Base-by-base conservation (phyloP, 1,140 invertebrate genomes). In the Zaprionus gabonicus region DNA sequence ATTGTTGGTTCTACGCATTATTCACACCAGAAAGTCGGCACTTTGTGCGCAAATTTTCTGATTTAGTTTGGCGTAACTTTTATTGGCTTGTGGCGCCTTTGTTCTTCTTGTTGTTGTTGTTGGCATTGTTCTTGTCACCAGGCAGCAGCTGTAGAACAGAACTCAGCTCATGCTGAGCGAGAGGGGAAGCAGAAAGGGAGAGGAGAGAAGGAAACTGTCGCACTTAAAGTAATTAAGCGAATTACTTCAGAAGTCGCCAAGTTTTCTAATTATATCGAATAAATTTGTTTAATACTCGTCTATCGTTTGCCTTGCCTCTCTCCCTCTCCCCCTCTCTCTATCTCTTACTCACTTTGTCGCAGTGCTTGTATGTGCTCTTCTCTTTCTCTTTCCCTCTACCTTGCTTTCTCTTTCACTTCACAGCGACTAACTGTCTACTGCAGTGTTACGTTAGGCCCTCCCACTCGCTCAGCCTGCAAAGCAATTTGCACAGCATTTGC, bases 231-330 rank as follows among this genome's bases (percentile, higher is more conserved):
- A 91, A 91, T 91, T 91, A 91, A 84, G 83, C 78, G 83, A 81
- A 87, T 91, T 87, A 91, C 81, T 91, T 91, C 78, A 91, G 80
- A 91, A 91, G 87, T 91, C 87, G 83, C 87, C 87, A 91, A 91
- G 87, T 91, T 91, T 88, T 83, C 87, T 91, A 87, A 91, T 91
- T 91, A 91, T 91, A 91, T 91, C 81, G 82, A 91, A 91, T 87
- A 91, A 91, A 91, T 91, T 91, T 83, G 82, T 81, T 91, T 91
- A 91, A 91, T 91, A 84, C 76, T 84, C 65, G 58, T 90, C 69
- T 81, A 70, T 76, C 66, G 82, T 73, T 73, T 57, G 23, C 3
- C 51, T 28, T 13, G 12, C 34, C n/a, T n/a, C n/a, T n/a, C n/a
- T 4, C 4, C 44, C 64, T 20, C 55, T 10, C 53, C 60, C 51